These are phyloP conservation scores for Coenonympha arcania DNA, from an alignment of 2,888 invertebrate genomes.

Conservation along the genomic window DNA sequence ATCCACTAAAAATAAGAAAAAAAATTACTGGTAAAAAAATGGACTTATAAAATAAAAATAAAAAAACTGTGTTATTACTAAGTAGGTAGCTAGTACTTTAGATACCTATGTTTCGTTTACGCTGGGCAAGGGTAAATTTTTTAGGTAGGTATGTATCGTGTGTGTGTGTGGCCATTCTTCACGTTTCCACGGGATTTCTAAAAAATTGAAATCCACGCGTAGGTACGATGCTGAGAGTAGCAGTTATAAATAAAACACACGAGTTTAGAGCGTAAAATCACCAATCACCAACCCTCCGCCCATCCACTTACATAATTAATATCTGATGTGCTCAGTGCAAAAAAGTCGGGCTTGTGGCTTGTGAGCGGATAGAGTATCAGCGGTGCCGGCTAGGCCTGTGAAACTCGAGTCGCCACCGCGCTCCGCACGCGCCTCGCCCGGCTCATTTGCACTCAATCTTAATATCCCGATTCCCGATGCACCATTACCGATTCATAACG, in stretches of 20 bases:
- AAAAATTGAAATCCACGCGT: too few relatives aligned
- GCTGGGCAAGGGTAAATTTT: too few relatives aligned
- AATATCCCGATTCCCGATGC: slow-evolving; percentile 70
- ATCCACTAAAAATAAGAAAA: too few relatives aligned
- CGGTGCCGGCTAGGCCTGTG: slow-evolving; percentile 32
- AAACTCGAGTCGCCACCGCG: slow-evolving; percentile 55
- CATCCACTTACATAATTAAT: slow-evolving; percentile 66
- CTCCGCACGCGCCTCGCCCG: slow-evolving; percentile 57
- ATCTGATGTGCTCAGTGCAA: slow-evolving; percentile 50
- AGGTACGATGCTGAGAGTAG: too few relatives aligned
- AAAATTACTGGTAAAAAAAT: too few relatives aligned
- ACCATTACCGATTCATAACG: slow-evolving; percentile 64
- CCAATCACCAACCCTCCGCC: slow-evolving; percentile 57
- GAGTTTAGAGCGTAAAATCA: slow-evolving; percentile 45
- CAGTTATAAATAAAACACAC: neutral
- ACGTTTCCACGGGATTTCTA: too few relatives aligned
- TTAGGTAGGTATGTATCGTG: too few relatives aligned
- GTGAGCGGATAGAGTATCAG: slow-evolving; percentile 49
- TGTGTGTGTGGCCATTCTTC: too few relatives aligned
- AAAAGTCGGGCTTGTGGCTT: slow-evolving; percentile 49
- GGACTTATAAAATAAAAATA: too few relatives aligned
- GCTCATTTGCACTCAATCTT: slow-evolving; percentile 69
- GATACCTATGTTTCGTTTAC: too few relatives aligned
- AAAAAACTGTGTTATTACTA: too few relatives aligned
- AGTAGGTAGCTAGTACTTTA: too few relatives aligned